Percentiles rank a stretch among this genome's conserved stretches.
phyloP scores from a whole-genome alignment of 2,888 invertebrate genomes.

The Bombyx huttoni region DNA sequence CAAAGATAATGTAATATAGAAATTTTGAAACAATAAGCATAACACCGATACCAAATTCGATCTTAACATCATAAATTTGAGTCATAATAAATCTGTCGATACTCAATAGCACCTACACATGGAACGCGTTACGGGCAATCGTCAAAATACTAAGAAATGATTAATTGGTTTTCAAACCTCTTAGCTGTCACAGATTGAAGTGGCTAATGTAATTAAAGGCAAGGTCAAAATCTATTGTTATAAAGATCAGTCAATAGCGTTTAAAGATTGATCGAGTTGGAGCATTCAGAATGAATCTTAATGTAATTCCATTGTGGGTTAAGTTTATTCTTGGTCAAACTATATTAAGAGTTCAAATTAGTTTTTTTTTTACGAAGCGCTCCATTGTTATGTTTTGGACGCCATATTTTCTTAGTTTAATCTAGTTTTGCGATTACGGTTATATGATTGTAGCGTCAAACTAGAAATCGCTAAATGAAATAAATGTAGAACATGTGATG shows the following conservation, averaged over 20 bases:
- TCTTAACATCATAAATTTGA: slow-evolving; percentile 8
- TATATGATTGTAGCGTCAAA: no score
- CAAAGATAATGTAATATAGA: no score
- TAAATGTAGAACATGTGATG: no score
- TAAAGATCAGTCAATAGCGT: slow-evolving; percentile 3
- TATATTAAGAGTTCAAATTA: no score
- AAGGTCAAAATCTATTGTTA: slow-evolving; percentile 11
- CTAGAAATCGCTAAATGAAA: no score
- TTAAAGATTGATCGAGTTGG: not conserved
- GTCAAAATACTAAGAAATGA: slow-evolving; percentile 17
- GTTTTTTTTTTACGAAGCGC: no score
- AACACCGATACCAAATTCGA: not conserved
- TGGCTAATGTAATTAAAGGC: slow-evolving; percentile 18
- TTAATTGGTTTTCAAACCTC: slow-evolving; percentile 25
- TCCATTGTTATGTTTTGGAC: no score
- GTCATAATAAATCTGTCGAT: slow-evolving; percentile 10
- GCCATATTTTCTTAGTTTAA: no score
- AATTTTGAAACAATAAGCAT: no score
- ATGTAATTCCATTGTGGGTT: no score
- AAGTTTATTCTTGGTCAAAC: no score
- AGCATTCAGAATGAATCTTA: not conserved
- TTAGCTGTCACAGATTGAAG: slow-evolving; percentile 13
- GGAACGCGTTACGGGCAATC: not conserved
- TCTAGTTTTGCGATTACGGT: no score
- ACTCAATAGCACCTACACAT: slow-evolving; percentile 8